A percentile compares a stretch with the other conserved stretches of the same genome.
phyloP scores from a whole-genome alignment of 1,140 invertebrate species.

The Cydia amplana region DNA sequence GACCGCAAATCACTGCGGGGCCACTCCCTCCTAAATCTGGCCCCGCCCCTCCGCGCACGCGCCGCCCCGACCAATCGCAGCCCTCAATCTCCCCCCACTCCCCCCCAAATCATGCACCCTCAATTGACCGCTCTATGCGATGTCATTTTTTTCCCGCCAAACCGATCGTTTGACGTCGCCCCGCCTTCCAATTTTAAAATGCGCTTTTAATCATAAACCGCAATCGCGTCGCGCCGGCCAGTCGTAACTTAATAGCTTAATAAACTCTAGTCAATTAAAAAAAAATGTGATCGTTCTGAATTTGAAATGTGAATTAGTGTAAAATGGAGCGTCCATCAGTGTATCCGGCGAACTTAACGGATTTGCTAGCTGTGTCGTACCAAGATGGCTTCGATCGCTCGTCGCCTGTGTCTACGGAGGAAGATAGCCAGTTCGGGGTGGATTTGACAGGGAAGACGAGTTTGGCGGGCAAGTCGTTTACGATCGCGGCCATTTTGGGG shows the following conservation, averaged over 20 bases:
- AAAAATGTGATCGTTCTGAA: constrained; percentile 33
- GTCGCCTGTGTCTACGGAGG: constrained; percentile 54
- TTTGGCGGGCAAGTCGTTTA: constrained; percentile 71
- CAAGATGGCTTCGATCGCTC: constrained; percentile 50
- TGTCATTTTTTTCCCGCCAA: constrained; percentile 72
- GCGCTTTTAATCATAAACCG: constrained; percentile 63
- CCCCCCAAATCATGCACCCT: constrained; percentile 51
- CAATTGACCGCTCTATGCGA: constrained; percentile 66
- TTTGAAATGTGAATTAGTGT: constrained; percentile 17
- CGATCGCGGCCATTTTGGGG: constrained; percentile 72
- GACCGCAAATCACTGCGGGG: constrained; percentile 74
- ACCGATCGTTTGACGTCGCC: constrained; percentile 62
- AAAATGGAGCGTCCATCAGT: constrained; percentile 54
- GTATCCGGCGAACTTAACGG: constrained; percentile 62
- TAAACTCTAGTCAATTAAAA: not conserved
- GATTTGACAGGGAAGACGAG: constrained; percentile 70
- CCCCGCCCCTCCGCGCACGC: constrained; percentile 63
- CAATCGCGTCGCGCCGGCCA: constrained; percentile 44
- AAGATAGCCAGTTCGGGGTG: constrained; percentile 65
- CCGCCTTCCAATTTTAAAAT: constrained; percentile 62
- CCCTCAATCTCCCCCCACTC: constrained; percentile 41
- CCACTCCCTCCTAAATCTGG: constrained; percentile 66
- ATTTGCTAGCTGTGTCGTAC: constrained; percentile 56
- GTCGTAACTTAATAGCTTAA: constrained; percentile 17
- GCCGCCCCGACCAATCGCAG: constrained; percentile 55